A percentile compares a stretch with the other conserved stretches of the same genome.
Conservation (phyloP, 1,140 invertebrate genomes). For the Eueides isabella region DNA sequence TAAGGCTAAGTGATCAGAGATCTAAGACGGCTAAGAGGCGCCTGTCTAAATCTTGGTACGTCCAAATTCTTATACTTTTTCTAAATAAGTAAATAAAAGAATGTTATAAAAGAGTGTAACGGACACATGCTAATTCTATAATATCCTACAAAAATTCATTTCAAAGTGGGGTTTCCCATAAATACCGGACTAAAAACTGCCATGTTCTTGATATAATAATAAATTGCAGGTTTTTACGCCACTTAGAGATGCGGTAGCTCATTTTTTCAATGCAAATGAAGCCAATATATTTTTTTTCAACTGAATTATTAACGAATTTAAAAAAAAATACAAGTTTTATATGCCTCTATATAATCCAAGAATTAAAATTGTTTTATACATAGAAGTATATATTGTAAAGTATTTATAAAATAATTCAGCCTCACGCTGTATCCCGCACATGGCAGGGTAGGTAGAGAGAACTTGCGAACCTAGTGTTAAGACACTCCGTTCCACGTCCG, state of each 20-base stretch:
- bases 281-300: conserved; percentile 11
- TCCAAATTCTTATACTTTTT: too few species aligned
- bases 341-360: background rate
- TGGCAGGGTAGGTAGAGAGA: too few species aligned
- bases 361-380: too few species aligned
- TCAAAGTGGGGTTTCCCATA: conserved; percentile 17
- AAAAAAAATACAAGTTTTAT: background rate
- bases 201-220: conserved; percentile 14
- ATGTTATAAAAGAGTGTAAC: background rate
- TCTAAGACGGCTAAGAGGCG: too few species aligned
- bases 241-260: background rate
- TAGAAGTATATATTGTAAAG: too few species aligned
- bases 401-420: too few species aligned
- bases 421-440: too few species aligned
- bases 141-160: background rate
- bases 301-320: background rate
- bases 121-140: conserved; percentile 3
- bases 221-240: conserved; percentile 25
- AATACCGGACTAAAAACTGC: background rate
- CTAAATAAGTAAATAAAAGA: background rate
- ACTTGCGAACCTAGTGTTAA: too few species aligned
- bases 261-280: conserved; percentile 3
- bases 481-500: too few species aligned
- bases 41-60: too few species aligned
- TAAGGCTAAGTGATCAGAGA: too few species aligned